These are phyloP conservation scores for Podarcis muralis DNA, from an alignment of 2,113 vertebrate species.

Conservation along the genomic window DNA sequence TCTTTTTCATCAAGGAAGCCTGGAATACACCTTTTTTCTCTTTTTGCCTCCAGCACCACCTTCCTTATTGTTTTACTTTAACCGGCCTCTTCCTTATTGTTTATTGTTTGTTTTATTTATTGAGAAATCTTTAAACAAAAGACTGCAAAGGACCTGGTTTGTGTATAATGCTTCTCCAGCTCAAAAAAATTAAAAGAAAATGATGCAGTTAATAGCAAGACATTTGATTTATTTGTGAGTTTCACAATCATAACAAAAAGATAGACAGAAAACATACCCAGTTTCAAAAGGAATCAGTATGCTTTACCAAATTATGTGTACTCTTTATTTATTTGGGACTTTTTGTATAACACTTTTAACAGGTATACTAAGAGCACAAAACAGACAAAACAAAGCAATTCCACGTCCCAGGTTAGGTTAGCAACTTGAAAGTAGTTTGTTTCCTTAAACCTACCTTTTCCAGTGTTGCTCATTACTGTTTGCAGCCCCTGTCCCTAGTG, in stretches of 20 bases:
- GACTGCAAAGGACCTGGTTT: slow-evolving; percentile 61
- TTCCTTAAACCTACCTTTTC: background rate
- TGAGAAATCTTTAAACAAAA: slow-evolving; percentile 87
- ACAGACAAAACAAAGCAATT: background rate
- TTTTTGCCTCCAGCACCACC: slow-evolving; percentile 25
- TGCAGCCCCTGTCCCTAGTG: background rate
- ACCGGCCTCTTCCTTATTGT: slow-evolving; percentile 61
- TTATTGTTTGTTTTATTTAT: slow-evolving; percentile 93
- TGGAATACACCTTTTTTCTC: slow-evolving; percentile 52
- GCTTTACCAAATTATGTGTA: background rate
- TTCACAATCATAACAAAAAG: background rate
- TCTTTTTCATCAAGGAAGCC: slow-evolving; percentile 54
- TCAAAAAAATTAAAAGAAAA: slow-evolving; percentile 68
- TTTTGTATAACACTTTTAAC: background rate
- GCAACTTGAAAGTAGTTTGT: background rate
- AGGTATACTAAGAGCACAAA: background rate
- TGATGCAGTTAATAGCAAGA: slow-evolving; percentile 32
- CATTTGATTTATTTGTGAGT: slow-evolving; percentile 35
- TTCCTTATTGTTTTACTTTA: slow-evolving; percentile 48
- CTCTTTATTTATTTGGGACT: background rate
- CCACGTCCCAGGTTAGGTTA: background rate
- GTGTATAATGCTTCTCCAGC: slow-evolving; percentile 67
- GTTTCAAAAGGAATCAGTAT: background rate
- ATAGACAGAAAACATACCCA: background rate
- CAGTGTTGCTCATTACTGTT: background rate